phyloP scores from a whole-genome alignment of 1,140 invertebrate species.

The Potamilus streckersoni region DNA sequence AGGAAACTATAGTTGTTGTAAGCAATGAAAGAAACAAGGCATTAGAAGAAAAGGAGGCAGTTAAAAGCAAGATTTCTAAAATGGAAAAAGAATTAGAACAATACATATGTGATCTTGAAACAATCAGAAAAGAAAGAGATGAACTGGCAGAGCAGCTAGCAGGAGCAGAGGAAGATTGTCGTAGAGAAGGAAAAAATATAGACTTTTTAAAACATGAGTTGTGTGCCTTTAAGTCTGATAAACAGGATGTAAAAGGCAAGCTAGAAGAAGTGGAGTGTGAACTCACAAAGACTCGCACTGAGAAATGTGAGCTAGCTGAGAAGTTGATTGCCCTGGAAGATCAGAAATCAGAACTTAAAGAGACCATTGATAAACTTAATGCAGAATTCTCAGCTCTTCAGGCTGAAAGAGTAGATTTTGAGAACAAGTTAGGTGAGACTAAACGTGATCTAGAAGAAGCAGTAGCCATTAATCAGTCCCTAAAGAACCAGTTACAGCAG shows the following conservation, averaged over 20 bases:
- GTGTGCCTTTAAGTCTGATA: not conserved
- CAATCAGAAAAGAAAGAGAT: constrained; percentile 2
- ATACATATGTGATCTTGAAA: not conserved
- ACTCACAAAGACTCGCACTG: not conserved
- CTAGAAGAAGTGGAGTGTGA: not conserved
- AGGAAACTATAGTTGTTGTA: not conserved
- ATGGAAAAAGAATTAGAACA: not conserved
- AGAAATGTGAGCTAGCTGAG: not conserved
- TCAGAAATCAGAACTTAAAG: constrained; percentile 11
- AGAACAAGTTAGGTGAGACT: constrained; percentile 7
- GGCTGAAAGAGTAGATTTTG: constrained; percentile 6
- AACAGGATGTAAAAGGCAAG: not conserved
- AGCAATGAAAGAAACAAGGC: constrained; percentile 2
- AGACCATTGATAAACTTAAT: constrained; percentile 11
- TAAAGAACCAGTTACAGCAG: constrained; percentile 20
- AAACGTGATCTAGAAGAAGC: constrained; percentile 21
- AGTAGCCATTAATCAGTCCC: constrained; percentile 18
- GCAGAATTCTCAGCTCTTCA: constrained; percentile 5
- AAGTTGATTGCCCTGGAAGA: constrained; percentile 9
- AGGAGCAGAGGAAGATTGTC: not conserved
- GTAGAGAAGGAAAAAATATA: not conserved
- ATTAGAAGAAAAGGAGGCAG: not conserved
- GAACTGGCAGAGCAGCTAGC: not conserved
- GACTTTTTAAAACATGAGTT: no score
- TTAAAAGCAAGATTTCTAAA: constrained; percentile 4